Evolutionary conservation across 2,113 vertebrate genomes (phyloP).

Genomic region (Fregetta grallaria): DNA sequence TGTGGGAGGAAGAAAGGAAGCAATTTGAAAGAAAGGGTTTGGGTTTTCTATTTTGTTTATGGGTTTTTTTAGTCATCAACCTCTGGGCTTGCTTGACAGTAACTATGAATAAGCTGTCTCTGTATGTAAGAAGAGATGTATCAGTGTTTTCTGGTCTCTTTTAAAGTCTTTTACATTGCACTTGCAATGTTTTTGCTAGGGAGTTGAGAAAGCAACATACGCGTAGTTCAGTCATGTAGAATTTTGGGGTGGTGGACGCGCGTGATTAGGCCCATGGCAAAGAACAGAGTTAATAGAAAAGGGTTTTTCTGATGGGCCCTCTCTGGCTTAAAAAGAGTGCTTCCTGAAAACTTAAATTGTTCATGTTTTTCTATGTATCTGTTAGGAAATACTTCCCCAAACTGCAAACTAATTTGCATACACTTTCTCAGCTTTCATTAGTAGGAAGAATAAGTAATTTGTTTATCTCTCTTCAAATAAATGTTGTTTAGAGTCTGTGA

Average conservation of each 20-base stretch:
- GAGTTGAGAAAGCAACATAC: neutral
- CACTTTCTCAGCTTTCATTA: neutral
- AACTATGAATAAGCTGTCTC: constrained; percentile 10
- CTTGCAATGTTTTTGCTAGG: neutral
- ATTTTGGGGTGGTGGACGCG: fast-evolving
- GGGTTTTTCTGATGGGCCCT: neutral
- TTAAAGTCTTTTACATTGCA: neutral
- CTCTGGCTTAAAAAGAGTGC: neutral
- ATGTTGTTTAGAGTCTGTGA: neutral
- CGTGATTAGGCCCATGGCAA: fast-evolving
- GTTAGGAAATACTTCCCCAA: neutral
- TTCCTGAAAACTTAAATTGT: neutral
- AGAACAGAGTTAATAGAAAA: neutral
- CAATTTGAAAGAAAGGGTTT: constrained; percentile 10
- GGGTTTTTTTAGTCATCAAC: constrained; percentile 24
- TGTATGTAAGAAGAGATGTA: neutral
- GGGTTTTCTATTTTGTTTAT: constrained; percentile 6
- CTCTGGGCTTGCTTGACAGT: constrained; percentile 5
- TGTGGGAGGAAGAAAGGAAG: constrained; percentile 41
- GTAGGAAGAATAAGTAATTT: neutral
- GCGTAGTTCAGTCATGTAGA: neutral
- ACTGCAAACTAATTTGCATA: neutral
- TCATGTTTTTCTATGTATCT: neutral
- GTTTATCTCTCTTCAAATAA: neutral
- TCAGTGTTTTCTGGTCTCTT: constrained; percentile 7